Conservation (phyloP, 2,888 invertebrate species). For the Leptopilina drosophilae region DNA sequence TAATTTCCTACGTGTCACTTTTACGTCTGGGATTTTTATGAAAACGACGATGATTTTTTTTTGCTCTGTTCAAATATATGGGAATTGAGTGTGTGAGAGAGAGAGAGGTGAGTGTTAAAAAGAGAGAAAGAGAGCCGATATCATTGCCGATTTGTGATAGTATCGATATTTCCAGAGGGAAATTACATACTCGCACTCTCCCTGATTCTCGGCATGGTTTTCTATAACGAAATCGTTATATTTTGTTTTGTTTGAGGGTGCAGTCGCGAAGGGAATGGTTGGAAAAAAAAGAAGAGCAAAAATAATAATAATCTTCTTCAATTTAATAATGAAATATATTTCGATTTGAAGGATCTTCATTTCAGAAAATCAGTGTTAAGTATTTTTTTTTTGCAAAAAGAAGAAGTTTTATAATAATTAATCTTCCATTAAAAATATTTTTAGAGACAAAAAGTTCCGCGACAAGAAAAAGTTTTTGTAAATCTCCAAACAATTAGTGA, state of each 20-base stretch:
- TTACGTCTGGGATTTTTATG: conserved; percentile 71
- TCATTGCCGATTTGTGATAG: conserved; percentile 60
- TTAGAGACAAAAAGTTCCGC: too few species aligned
- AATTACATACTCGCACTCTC: conserved; percentile 56
- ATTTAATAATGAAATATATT: conserved; percentile 7
- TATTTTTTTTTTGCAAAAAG: too few species aligned
- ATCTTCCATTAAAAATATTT: too few species aligned
- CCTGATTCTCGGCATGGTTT: background rate
- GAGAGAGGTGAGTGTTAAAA: conserved; percentile 25
- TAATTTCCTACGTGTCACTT: conserved; percentile 75
- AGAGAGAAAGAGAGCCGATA: conserved; percentile 55
- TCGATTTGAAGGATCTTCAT: background rate
- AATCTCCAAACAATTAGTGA: too few species aligned
- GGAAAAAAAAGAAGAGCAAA: too few species aligned
- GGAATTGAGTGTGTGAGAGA: conserved; percentile 24
- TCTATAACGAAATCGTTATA: background rate
- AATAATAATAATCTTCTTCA: background rate
- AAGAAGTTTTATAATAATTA: too few species aligned
- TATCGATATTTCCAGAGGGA: conserved; percentile 60
- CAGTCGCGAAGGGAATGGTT: background rate
- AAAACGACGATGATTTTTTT: conserved; percentile 66
- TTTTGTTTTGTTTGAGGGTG: conserved; percentile 8
- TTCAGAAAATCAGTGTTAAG: background rate
- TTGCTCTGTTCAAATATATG: conserved; percentile 59
- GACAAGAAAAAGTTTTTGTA: too few species aligned